Percentiles rank a stretch among this genome's conserved stretches.
These are phyloP conservation scores for Bujurquina vittata DNA, from an alignment of 2,113 vertebrate genomes.

Conservation along the genomic window DNA sequence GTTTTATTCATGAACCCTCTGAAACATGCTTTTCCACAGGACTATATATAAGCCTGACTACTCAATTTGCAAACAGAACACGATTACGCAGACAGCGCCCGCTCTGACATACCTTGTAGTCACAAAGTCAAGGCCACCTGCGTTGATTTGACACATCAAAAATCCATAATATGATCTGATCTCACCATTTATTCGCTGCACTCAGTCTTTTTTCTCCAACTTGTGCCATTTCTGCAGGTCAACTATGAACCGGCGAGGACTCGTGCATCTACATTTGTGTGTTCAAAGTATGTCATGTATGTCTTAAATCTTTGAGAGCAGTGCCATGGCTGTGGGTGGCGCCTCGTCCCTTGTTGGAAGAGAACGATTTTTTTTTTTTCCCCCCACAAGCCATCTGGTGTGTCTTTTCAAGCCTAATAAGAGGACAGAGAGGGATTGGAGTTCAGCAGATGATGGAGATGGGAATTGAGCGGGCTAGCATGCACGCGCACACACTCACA, in stretches of 20 bases:
- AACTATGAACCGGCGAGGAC: neutral
- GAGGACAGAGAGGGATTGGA: constrained; percentile 44
- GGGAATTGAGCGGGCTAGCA: constrained; percentile 26
- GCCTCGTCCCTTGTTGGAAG: constrained; percentile 47
- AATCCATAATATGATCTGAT: constrained; percentile 11
- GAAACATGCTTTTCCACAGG: constrained; percentile 40
- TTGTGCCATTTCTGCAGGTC: constrained; percentile 6
- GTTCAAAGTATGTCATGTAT: constrained; percentile 37
- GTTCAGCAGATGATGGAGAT: constrained; percentile 54
- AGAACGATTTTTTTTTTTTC: constrained; percentile 36
- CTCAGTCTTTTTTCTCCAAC: constrained; percentile 8
- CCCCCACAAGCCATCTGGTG: constrained; percentile 70
- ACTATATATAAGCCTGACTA: constrained; percentile 58
- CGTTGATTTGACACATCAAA: constrained; percentile 36
- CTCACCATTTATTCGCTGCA: constrained; percentile 39
- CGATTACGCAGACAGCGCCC: constrained; percentile 10
- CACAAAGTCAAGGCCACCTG: constrained; percentile 39
- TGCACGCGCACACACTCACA: neutral
- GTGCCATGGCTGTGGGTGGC: constrained; percentile 45
- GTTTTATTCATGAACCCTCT: constrained; percentile 61
- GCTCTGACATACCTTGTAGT: constrained; percentile 3
- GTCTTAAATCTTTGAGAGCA: constrained; percentile 58
- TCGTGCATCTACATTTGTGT: constrained; percentile 26
- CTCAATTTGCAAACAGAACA: constrained; percentile 26
- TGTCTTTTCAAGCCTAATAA: constrained; percentile 63